Evolutionary conservation across 2,797 vertebrate species (phyloP).

Genomic region (Scomberomorus guttatus): DNA sequence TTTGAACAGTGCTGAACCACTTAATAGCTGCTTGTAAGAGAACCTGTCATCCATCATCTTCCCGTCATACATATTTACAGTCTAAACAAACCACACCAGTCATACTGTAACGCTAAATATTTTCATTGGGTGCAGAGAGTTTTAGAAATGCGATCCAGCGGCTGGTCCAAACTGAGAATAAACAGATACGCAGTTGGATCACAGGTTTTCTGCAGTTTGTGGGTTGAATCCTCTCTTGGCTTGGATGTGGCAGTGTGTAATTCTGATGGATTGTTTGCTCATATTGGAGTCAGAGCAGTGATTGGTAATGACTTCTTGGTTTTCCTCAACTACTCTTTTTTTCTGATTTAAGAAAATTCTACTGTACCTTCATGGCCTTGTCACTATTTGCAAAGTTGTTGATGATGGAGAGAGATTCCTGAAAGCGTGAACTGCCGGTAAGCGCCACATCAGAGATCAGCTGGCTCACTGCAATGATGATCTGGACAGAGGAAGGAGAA

Average conservation of each 20-base stretch:
- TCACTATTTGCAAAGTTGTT: slow-evolving; percentile 99
- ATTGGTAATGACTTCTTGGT: background rate
- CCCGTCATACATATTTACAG: background rate
- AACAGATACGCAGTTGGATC: slow-evolving; percentile 3
- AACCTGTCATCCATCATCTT: background rate
- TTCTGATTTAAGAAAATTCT: too few species aligned
- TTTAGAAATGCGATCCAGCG: background rate
- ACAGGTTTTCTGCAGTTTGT: background rate
- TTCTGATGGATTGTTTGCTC: background rate
- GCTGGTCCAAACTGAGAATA: background rate
- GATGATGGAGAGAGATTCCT: slow-evolving; percentile 97
- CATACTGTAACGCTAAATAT: rapidly evolving
- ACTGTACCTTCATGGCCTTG: slow-evolving; percentile 94
- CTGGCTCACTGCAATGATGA: slow-evolving; percentile 98
- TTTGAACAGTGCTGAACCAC: background rate
- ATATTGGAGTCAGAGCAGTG: background rate
- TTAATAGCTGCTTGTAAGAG: background rate
- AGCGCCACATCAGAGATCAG: slow-evolving; percentile 96
- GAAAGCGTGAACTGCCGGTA: slow-evolving; percentile 95
- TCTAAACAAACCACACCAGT: slow-evolving; percentile 1
- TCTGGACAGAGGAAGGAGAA: slow-evolving; percentile 78
- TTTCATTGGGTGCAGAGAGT: background rate
- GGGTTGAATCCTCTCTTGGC: background rate
- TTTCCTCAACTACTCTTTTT: background rate
- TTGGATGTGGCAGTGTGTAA: background rate